Conservation (phyloP, 2,888 invertebrate species). For the Meteorus colon region DNA sequence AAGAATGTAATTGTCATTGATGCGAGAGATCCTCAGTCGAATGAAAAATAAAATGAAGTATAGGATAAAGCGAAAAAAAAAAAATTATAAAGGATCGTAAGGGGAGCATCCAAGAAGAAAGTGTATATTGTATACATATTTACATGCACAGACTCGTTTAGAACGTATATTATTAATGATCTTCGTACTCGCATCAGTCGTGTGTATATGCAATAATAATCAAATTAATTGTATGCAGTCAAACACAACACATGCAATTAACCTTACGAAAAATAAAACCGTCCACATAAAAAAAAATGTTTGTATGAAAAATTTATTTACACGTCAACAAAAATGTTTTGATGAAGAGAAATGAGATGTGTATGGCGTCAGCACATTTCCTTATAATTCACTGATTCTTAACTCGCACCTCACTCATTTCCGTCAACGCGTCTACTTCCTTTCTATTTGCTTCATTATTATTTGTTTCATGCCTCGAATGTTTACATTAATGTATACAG, state of each 20-base stretch:
- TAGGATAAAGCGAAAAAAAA: too few relatives aligned
- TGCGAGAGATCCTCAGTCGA: background rate
- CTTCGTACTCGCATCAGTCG: background rate
- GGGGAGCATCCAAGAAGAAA: background rate
- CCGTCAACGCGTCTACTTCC: background rate
- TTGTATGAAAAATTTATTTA: background rate
- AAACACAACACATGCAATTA: background rate
- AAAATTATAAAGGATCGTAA: too few relatives aligned
- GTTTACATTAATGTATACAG: too few relatives aligned
- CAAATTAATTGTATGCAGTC: background rate
- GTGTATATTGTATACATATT: background rate
- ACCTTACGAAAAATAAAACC: background rate
- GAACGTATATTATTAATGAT: background rate
- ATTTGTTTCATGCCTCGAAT: slow-evolving; percentile 5
- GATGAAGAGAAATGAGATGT: background rate
- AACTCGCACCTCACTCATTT: background rate
- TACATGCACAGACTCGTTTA: background rate
- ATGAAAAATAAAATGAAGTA: background rate
- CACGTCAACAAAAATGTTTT: background rate
- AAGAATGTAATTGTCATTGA: background rate
- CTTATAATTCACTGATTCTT: background rate
- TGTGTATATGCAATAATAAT: background rate
- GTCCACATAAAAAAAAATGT: background rate
- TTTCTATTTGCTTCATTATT: slow-evolving; percentile 32
- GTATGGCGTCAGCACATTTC: background rate